Evolutionary conservation across 2,113 vertebrate genomes (phyloP), one percentile per base, ranked within the genome.

Genomic region (Rhineura floridana): DNA sequence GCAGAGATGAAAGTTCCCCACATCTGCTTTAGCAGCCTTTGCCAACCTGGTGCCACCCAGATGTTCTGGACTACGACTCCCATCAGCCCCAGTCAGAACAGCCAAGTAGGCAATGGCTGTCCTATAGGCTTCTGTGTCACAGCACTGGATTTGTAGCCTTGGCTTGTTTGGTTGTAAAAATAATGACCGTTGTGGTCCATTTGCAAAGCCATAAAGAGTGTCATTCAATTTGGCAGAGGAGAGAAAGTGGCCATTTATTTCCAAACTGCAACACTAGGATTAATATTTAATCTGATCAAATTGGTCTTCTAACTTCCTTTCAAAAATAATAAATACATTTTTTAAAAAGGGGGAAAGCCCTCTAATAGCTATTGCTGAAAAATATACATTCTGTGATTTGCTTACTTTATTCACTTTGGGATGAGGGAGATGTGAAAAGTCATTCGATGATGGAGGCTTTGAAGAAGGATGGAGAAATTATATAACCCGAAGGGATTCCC

Each of bases 211-310:
- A 62, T 59, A 55, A 77, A 48, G n/a, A 86, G 23, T 21, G 28
- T 8, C 13, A 62, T 1, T 86, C 33, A 55, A 82, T 88, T 87
- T 44, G 62, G 15, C 1, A 59, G 15, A 17, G 67, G 39, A 59
- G 39, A 10, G 28, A 70, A 36, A 13, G 23, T 59, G 28, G 9
- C 69, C 81, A 8, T 73, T 86, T 84, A 55, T 63, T 81, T 72
- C 39, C 88, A 77, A 28, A 73, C 17, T 44, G 36, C 79, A 83
- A 90, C 52, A 90, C 30, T 15, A n/a, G 39, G 69, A 62, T 88
- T 92, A 78, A 85, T 39, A 75, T 75, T 52, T 89, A 86, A 82
- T 72, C 46, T 79, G 87, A 86, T 79, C 79, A 79, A 78, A 87
- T 50, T 28, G 44, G 67, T 84, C 44, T 82, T 80, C 21, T 79